These are phyloP conservation scores for Panulirus ornatus DNA, from an alignment of 1,140 invertebrate species.

Conservation along the genomic window DNA sequence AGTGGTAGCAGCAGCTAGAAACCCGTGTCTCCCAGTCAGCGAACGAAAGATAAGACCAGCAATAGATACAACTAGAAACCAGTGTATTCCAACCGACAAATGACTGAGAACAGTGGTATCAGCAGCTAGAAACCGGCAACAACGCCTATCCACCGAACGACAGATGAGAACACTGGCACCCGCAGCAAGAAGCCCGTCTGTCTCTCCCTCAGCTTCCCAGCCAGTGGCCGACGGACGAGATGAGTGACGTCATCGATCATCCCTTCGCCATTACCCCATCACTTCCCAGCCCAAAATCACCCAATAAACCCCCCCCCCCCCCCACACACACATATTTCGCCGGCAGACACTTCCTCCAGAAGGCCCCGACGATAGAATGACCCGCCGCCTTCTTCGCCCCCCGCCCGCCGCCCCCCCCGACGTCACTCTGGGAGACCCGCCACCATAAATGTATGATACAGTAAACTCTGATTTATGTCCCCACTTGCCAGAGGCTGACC, in stretches of 20 bases:
- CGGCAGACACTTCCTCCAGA: neutral
- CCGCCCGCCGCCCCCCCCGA: neutral
- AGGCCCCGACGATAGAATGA: neutral
- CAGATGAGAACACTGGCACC: too few species aligned
- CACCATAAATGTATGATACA: neutral
- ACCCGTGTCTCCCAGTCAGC: too few species aligned
- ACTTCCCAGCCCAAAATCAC: constrained; percentile 28
- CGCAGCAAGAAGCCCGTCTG: too few species aligned
- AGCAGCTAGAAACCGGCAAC: too few species aligned
- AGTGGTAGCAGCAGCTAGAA: too few species aligned
- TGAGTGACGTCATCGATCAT: neutral
- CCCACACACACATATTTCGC: constrained; percentile 30
- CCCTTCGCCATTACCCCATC: neutral
- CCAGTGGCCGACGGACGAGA: neutral
- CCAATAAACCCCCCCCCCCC: neutral
- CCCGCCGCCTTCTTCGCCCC: neutral
- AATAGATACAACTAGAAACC: too few species aligned
- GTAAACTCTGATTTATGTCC: neutral
- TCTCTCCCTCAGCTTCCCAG: too few species aligned
- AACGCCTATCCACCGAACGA: too few species aligned
- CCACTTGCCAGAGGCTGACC: neutral
- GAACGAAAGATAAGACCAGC: too few species aligned
- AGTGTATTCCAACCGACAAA: too few species aligned
- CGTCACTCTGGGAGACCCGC: neutral
- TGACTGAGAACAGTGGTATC: too few species aligned